Evolutionary conservation across 2,113 vertebrate genomes (phyloP).

Genomic region (Malurus cyaneus): DNA sequence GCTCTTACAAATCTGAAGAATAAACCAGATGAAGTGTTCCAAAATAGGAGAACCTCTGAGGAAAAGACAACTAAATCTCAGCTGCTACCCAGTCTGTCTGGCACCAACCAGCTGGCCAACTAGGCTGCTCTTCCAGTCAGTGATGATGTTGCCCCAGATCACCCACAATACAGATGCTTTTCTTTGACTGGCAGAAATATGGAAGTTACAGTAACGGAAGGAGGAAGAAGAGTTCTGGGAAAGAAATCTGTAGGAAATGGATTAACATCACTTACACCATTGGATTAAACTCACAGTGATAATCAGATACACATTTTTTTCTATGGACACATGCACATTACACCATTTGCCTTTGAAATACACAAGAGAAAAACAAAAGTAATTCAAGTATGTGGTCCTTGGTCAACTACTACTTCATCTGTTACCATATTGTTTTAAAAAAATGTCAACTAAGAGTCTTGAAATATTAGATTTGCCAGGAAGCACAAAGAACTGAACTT

Average conservation of each 20-base stretch:
- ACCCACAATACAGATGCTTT: background rate
- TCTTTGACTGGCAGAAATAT: background rate
- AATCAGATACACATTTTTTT: background rate
- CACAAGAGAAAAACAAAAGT: background rate
- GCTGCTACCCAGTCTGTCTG: constrained; percentile 16
- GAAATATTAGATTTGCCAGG: background rate
- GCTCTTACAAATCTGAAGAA: background rate
- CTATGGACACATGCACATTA: rapidly evolving
- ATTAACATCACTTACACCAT: background rate
- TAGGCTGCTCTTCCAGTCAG: background rate
- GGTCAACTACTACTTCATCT: background rate
- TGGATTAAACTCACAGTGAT: background rate
- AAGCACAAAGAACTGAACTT: background rate
- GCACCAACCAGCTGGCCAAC: background rate
- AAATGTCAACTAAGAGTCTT: background rate
- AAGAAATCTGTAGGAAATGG: background rate
- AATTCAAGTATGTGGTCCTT: background rate
- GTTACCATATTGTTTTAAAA: background rate
- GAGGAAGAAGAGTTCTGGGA: background rate
- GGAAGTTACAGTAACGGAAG: background rate
- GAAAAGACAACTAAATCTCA: constrained; percentile 16
- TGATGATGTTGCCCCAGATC: background rate
- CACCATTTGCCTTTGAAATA: background rate
- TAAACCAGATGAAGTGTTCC: constrained; percentile 8
- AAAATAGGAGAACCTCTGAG: constrained; percentile 20